Conservation (phyloP, 1,140 invertebrate species). For the Brachionus sp. region DNA sequence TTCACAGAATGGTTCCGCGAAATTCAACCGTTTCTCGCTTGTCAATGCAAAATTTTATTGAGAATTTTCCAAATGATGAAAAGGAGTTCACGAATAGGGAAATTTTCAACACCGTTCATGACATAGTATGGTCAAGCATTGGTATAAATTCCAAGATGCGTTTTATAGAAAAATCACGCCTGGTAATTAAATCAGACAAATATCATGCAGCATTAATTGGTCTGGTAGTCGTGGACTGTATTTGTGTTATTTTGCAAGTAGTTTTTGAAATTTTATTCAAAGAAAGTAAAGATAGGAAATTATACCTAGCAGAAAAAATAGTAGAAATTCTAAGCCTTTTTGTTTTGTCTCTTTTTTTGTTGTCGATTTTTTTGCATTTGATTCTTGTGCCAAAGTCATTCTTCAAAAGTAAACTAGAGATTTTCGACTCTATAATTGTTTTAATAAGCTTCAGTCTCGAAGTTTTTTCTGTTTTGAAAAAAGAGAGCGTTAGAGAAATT, state of each 20-base stretch:
- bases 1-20: background rate
- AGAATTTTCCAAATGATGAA: background rate
- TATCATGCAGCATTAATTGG: slow-evolving; percentile 12
- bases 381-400: background rate
- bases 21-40: background rate
- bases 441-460: slow-evolving; percentile 17
- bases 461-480: background rate
- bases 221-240: slow-evolving; percentile 21
- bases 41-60: background rate
- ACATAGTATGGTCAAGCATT: background rate
- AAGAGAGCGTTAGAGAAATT: slow-evolving; percentile 19
- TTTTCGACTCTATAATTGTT: slow-evolving; percentile 35
- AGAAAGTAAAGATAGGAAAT: background rate
- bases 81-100: slow-evolving; percentile 11
- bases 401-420: slow-evolving; percentile 26
- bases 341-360: slow-evolving; percentile 13
- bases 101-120: slow-evolving; percentile 7
- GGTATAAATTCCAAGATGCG: background rate
- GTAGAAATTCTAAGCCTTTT: background rate
- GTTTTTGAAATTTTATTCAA: background rate
- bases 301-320: background rate
- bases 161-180: background rate
- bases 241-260: slow-evolving; percentile 21
- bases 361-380: background rate
- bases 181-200: background rate